These are phyloP conservation scores for Aproaerema taeniolella DNA, from an alignment of 2,888 invertebrate genomes.

Conservation along the genomic window DNA sequence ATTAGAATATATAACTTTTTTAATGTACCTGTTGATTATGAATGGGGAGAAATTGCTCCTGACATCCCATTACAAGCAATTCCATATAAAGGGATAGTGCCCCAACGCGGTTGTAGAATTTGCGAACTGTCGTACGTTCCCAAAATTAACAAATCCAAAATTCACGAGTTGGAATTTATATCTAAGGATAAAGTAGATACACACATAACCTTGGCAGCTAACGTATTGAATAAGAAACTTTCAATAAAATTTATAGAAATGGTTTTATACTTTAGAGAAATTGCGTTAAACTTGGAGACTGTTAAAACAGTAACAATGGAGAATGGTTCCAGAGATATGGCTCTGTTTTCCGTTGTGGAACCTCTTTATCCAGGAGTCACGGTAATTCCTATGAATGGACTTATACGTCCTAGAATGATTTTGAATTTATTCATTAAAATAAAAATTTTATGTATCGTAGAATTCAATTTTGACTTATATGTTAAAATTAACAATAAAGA, in stretches of 20 bases:
- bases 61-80: conserved; percentile 60
- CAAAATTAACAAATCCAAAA: conserved; percentile 55
- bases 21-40: conserved; percentile 47
- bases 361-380: conserved; percentile 61
- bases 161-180: conserved; percentile 49
- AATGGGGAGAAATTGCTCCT: conserved; percentile 43
- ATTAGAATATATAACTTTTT: conserved; percentile 53
- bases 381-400: conserved; percentile 71
- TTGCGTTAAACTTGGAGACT: conserved; percentile 56
- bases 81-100: conserved; percentile 47
- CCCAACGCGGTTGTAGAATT: conserved; percentile 45
- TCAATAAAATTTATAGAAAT: conserved; percentile 59
- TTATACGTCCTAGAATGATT: conserved; percentile 66
- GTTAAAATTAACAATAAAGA: conserved; percentile 66
- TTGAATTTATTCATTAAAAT: conserved; percentile 61
- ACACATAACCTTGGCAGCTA: conserved; percentile 39
- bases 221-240: conserved; percentile 52
- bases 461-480: conserved; percentile 52
- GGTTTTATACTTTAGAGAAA: conserved; percentile 52
- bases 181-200: conserved; percentile 27
- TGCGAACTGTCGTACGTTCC: conserved; percentile 51
- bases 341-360: conserved; percentile 67
- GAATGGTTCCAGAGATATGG: conserved; percentile 73
- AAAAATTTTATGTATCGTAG: conserved; percentile 59
- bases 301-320: conserved; percentile 63